Conservation (phyloP, 2,113 vertebrate genomes). For the Atrichornis clamosus region DNA sequence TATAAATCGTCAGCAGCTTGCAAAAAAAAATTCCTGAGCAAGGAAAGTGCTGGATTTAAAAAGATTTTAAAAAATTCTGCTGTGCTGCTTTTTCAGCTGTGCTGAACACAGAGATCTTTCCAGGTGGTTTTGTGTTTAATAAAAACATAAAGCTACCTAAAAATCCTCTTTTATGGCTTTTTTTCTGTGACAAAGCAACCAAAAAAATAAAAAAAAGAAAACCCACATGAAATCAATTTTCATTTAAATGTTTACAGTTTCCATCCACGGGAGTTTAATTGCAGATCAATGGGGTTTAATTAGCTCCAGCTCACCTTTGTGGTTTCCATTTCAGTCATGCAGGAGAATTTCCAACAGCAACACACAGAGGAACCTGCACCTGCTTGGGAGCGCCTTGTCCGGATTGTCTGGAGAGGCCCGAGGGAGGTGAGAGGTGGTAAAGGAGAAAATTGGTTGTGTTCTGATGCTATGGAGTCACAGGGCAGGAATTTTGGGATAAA, state of each 20-base stretch:
- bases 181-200: background rate
- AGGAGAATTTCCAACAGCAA: background rate
- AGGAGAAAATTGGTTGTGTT: background rate
- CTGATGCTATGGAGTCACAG: background rate
- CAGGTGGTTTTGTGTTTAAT: background rate
- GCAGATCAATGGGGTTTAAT: background rate
- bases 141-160: background rate
- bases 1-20: background rate
- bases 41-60: background rate
- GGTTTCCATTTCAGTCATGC: background rate
- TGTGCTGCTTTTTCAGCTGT: background rate
- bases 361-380: background rate
- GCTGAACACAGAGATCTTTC: background rate
- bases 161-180: background rate
- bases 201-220: background rate
- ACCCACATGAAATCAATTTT: background rate
- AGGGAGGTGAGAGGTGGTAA: accelerated
- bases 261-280: background rate
- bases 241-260: background rate
- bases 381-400: background rate
- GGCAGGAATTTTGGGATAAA: background rate
- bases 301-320: background rate
- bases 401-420: accelerated
- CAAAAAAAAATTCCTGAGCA: background rate
- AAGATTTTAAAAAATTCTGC: background rate